These are phyloP conservation scores for Diplazon laetatorius DNA, from an alignment of 2,888 invertebrate genomes.

Conservation along the genomic window DNA sequence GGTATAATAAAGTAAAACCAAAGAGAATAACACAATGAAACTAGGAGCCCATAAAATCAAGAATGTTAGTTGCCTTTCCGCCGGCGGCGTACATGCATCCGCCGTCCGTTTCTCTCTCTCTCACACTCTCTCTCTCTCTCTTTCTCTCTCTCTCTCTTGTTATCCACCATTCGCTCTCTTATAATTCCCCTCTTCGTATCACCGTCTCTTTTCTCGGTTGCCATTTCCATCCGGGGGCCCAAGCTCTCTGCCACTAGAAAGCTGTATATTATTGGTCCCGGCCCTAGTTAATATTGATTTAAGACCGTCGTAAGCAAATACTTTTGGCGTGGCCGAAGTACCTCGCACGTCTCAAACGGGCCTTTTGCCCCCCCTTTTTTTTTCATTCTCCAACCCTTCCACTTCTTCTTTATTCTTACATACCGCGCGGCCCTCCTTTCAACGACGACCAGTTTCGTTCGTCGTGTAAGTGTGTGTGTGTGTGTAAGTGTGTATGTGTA, in stretches of 20 bases:
- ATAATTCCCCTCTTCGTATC: conserved; percentile 49
- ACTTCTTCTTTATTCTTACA: conserved; percentile 28
- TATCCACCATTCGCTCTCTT: conserved; percentile 41
- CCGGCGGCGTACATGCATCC: conserved; percentile 68
- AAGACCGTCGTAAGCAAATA: conserved; percentile 71
- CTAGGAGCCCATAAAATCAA: conserved; percentile 73
- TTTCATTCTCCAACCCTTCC: too few species aligned
- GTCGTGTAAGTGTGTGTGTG: too few species aligned
- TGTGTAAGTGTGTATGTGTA: too few species aligned
- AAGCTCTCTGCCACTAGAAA: conserved; percentile 66
- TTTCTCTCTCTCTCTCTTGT: too few species aligned
- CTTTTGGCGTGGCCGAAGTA: conserved; percentile 66
- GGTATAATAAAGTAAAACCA: conserved; percentile 70
- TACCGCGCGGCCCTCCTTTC: conserved; percentile 21
- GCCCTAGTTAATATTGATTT: conserved; percentile 72
- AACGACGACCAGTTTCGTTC: conserved; percentile 45
- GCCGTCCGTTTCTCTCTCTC: conserved; percentile 32
- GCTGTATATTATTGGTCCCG: conserved; percentile 71
- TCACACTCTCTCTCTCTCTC: too few species aligned
- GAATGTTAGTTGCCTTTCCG: conserved; percentile 73
- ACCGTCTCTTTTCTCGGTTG: conserved; percentile 49
- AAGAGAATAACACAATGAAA: conserved; percentile 70
- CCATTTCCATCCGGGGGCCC: conserved; percentile 63
- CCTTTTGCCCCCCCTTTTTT: conserved; percentile 54
- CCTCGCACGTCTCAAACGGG: conserved; percentile 63